phyloP scores from a whole-genome alignment of 35 echinoderm and acorn worm species.

The Strongylocentrotus purpuratus region DNA sequence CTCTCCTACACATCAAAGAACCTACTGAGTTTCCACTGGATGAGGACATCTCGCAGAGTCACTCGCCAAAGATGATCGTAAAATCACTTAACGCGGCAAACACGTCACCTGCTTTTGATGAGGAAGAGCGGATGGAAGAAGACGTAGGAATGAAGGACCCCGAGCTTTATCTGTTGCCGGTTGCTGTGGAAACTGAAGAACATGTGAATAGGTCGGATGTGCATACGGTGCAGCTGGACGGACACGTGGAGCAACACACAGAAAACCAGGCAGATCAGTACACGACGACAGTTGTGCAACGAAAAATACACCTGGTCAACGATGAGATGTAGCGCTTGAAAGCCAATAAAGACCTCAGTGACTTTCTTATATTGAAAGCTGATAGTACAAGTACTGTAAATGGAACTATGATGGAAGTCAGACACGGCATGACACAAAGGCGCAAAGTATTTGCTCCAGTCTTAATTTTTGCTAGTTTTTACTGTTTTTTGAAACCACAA shows the following conservation, averaged over 20 bases:
- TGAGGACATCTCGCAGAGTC: background rate
- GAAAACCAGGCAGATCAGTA: background rate
- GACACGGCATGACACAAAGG: background rate
- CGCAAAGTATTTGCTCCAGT: too few species aligned
- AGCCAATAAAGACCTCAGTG: background rate
- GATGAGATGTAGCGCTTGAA: conserved; percentile 24
- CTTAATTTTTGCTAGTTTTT: too few species aligned
- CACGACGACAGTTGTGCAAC: background rate
- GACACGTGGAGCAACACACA: background rate
- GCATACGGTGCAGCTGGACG: background rate
- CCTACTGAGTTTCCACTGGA: background rate
- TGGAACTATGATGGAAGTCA: background rate
- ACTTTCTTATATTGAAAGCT: background rate
- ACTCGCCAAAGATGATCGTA: background rate
- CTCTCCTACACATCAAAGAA: background rate
- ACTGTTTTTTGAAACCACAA: too few species aligned
- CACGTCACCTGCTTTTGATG: conserved; percentile 20
- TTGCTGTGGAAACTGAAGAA: background rate
- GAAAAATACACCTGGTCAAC: conserved; percentile 28
- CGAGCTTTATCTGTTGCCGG: background rate
- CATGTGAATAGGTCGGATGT: background rate
- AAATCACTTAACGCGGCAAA: background rate
- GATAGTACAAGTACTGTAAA: background rate
- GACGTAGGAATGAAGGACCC: background rate
- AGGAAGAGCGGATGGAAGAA: background rate